Percentiles rank a stretch among this genome's conserved stretches.
phyloP scores from a whole-genome alignment of 2,797 vertebrate species.

The Hippocampus kuda region DNA sequence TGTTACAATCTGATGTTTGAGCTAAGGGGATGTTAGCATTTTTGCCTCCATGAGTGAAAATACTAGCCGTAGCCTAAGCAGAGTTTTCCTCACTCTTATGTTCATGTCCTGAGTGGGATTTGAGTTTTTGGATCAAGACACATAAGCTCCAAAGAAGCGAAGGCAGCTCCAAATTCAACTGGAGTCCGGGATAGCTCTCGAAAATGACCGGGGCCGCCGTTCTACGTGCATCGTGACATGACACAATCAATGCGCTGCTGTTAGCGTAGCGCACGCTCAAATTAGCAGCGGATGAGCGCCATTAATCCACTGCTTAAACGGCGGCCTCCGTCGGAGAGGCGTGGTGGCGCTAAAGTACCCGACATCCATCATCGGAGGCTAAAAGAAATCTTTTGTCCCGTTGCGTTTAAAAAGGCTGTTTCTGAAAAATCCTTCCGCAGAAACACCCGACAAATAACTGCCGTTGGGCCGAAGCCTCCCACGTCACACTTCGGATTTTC shows the following conservation, averaged over 20 bases:
- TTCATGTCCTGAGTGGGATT: background rate
- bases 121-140: background rate
- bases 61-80: too few species aligned
- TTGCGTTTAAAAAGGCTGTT: too few species aligned
- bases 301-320: background rate
- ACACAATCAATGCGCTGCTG: background rate
- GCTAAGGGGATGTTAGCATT: too few species aligned
- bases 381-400: background rate
- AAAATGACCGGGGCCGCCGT: background rate
- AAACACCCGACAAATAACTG: background rate
- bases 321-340: background rate
- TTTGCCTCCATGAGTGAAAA: too few species aligned
- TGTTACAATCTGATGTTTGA: too few species aligned
- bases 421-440: background rate
- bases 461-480: too few species aligned
- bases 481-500: too few species aligned
- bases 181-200: slow-evolving; percentile 9
- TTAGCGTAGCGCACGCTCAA: background rate
- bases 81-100: background rate
- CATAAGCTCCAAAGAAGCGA: background rate
- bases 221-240: background rate
- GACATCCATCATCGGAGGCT: background rate
- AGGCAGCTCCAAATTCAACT: background rate
- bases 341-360: background rate
- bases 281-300: slow-evolving; percentile 5